phyloP scores from a whole-genome alignment of 2,888 invertebrate species.

The Lepeophtheirus nordmannii region DNA sequence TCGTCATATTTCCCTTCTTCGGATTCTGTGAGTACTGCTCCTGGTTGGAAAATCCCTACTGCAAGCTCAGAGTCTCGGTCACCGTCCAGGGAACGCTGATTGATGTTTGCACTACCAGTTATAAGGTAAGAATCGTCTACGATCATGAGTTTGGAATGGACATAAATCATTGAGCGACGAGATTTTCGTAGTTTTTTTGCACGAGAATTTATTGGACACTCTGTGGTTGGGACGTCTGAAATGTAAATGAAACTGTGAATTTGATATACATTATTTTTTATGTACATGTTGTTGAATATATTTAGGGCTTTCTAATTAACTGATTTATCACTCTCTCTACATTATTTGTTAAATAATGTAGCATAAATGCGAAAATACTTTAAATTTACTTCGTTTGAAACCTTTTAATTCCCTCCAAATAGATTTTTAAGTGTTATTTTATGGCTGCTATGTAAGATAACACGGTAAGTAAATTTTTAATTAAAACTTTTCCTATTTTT shows the following conservation, averaged over 20 bases:
- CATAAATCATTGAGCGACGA: slow-evolving; percentile 28
- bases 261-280: background rate
- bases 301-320: too few relatives aligned
- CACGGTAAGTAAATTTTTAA: too few relatives aligned
- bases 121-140: slow-evolving; percentile 28
- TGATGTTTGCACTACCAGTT: slow-evolving; percentile 28
- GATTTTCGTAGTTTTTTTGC: slow-evolving; percentile 26
- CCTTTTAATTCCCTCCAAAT: too few relatives aligned
- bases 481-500: too few relatives aligned
- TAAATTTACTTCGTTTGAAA: too few relatives aligned
- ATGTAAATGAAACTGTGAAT: slow-evolving; percentile 25
- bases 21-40: background rate
- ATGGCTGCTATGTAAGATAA: too few relatives aligned
- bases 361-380: too few relatives aligned
- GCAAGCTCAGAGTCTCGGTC: slow-evolving; percentile 28
- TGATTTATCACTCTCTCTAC: too few relatives aligned
- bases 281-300: too few relatives aligned
- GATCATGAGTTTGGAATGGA: slow-evolving; percentile 28
- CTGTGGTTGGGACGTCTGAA: slow-evolving; percentile 24
- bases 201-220: slow-evolving; percentile 17
- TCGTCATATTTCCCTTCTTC: background rate
- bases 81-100: slow-evolving; percentile 27
- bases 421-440: too few relatives aligned
- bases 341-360: too few relatives aligned
- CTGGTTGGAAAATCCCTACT: slow-evolving; percentile 26